Base-by-base conservation (phyloP, 2,113 vertebrate species). In the Notarius quadriscutis region DNA sequence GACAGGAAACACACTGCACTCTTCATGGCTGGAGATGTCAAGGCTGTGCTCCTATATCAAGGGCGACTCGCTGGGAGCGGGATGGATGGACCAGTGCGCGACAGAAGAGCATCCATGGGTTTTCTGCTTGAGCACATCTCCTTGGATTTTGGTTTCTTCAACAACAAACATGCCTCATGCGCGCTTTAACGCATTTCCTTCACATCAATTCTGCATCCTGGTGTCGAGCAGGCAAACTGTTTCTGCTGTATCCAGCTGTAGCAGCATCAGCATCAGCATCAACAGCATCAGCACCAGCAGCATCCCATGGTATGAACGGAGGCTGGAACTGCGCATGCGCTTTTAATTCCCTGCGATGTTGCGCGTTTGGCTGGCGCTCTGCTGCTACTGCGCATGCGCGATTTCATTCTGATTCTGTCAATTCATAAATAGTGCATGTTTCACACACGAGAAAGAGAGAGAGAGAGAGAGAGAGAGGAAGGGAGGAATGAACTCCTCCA, bases 231-330 rank as follows among this genome's bases (percentile, higher is more conserved):
- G 67, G 71, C 34, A 81, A 62, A 10, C 81, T 71, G 83, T n/a
- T 83, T 75, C 88, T 83, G 30, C 88, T 83, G 30, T 85, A 91
- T 88, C 91, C 91, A 92, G 93, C 93, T 91, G 92, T 93, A 94
- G 93, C 91, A 92, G 93, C 91, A 92, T 93, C 91, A 93, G 91
- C 93, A 93, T 91, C 93, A 90, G 91, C 93, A 90, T 90, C 93
- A 77, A 72, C 71, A 77, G n/a, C 75, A 79, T 30, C 74, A 62
- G 71, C 84, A 78, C 1, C 83, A 84, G 30, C 69, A 86, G 78
- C 77, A 60, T 53, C 80, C 53, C 48, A 65, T 34, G 84, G 74
- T 65, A 53, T 65, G 75, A 67, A 51, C 84, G 53, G 74, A 18
- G 50, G 10, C 25, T 27, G 11, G 30, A 69, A 25, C 92, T 34